A percentile compares a stretch with the other conserved stretches of the same genome.
These are phyloP conservation scores for Lemur catta DNA, from an alignment of 2,797 vertebrate genomes.

Conservation along the genomic window DNA sequence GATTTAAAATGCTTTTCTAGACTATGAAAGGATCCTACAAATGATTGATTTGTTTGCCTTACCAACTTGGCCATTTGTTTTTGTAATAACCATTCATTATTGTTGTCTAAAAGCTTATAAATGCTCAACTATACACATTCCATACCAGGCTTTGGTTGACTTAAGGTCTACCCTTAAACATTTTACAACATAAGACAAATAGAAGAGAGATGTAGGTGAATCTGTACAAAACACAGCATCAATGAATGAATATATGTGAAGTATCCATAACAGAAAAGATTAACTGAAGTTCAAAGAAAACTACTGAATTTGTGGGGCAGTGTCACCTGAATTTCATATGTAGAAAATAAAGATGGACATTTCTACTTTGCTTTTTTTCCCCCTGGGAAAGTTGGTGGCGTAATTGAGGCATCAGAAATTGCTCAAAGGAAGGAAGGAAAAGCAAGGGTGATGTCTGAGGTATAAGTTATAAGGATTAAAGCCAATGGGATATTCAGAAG, in stretches of 20 bases:
- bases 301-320: neutral
- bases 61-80: neutral
- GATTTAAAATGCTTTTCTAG: slow-evolving; percentile 14
- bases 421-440: neutral
- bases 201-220: neutral
- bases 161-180: neutral
- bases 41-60: neutral
- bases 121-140: neutral
- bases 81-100: neutral
- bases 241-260: neutral
- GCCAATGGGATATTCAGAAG: neutral
- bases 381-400: neutral
- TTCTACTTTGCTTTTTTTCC: neutral
- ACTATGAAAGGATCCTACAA: neutral
- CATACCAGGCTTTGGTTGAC: neutral
- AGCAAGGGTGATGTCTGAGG: neutral
- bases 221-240: neutral
- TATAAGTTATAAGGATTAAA: neutral
- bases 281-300: neutral
- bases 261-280: neutral
- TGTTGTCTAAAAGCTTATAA: neutral
- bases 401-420: neutral
- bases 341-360: neutral
- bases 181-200: neutral
- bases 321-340: neutral